These are phyloP conservation scores for Oreochromis grahami DNA, from an alignment of 2,797 vertebrate genomes.

Conservation along the genomic window DNA sequence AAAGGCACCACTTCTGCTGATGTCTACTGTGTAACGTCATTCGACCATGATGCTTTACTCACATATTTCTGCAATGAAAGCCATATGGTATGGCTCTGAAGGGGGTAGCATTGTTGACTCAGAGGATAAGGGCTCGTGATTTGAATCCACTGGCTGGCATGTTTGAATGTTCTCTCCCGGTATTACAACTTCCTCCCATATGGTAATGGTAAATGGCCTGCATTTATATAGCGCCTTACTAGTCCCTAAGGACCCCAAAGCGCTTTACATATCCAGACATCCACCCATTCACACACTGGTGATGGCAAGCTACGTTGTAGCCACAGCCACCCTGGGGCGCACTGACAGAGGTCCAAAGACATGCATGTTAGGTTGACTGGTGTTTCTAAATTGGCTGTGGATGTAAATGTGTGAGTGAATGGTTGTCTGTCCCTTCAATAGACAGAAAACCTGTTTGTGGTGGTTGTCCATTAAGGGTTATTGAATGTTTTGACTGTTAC, in stretches of 20 bases:
- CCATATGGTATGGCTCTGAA: background rate
- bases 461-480: background rate
- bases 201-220: too few species aligned
- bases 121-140: accelerated
- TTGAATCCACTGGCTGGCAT: background rate
- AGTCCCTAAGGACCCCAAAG: too few species aligned
- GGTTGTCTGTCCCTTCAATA: background rate
- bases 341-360: background rate
- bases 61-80: background rate
- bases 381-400: background rate
- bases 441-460: background rate
- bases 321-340: too few species aligned
- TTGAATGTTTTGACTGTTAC: background rate
- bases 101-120: background rate
- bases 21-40: background rate
- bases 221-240: too few species aligned
- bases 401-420: background rate
- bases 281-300: too few species aligned
- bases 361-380: background rate
- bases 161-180: background rate
- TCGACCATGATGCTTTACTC: background rate
- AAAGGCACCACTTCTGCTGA: background rate
- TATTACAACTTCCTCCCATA: background rate
- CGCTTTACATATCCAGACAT: too few species aligned
- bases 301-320: too few species aligned